phyloP scores from a whole-genome alignment of 2,888 invertebrate genomes.

The Margaritifera margaritifera region DNA sequence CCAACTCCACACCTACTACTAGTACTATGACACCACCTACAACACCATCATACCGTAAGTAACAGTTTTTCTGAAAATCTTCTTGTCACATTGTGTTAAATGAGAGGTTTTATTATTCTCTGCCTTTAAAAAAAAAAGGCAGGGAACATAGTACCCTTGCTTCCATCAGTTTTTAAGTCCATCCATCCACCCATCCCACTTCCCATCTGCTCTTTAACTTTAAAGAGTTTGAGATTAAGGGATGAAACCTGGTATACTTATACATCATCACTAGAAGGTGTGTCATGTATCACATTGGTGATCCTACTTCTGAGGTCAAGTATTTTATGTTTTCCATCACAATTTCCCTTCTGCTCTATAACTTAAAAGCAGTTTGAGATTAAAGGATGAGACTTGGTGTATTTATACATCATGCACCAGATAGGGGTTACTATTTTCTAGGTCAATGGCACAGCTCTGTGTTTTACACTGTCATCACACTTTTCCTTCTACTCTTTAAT shows the following conservation, averaged over 20 bases:
- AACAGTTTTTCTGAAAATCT: no score
- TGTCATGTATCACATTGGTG: not conserved
- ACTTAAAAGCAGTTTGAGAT: not conserved
- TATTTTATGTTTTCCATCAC: not conserved
- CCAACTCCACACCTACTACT: constrained; percentile 35
- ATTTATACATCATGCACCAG: no score
- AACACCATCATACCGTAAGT: constrained; percentile 51
- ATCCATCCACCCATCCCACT: no score
- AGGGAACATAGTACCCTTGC: no score
- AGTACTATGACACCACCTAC: constrained; percentile 40
- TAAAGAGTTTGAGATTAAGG: no score
- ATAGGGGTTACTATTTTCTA: no score
- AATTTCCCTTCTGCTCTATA: not conserved
- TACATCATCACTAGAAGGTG: not conserved
- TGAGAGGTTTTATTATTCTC: not conserved
- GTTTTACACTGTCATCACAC: no score
- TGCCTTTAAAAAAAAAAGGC: not conserved
- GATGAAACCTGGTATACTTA: not conserved
- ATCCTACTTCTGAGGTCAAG: not conserved
- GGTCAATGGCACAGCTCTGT: no score
- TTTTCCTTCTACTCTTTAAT: no score
- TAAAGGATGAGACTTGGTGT: no score
- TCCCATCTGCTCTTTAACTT: no score
- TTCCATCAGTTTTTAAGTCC: no score
- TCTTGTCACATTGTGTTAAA: not conserved